Base-by-base conservation (phyloP, 2,797 vertebrate genomes). In the Enteromius unitaeniatus region DNA sequence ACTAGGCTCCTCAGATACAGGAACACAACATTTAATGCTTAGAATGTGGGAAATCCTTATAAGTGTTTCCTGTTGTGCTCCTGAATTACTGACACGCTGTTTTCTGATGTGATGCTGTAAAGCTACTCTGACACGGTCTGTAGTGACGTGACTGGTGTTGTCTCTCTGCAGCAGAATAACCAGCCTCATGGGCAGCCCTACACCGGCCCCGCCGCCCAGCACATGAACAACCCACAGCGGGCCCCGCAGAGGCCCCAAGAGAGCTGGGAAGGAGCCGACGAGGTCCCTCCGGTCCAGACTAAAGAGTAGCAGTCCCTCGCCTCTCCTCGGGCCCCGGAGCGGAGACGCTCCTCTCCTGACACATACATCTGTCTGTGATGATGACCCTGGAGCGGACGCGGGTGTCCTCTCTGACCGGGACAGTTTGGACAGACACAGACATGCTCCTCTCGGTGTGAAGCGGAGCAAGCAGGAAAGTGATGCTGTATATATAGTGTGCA, bases 401-500 rank as follows among this genome's bases (percentile, higher is more conserved):
- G 1, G 31, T 31, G 51, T 42, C 28, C 7, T 47, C 45, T 47
- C 13, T 14, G 45, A 47, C 45, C 45, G 45, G 45, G 45, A 47
- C 45, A 42, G 40, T 42, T 42, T 42, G 40, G 40, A 47, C 45
- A 15, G 45, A 47, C 13, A 47, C 40, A 85, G 95, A 95, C 95
- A 96, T 96, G 96, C 96, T 96, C 94, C 96, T 96, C 97, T 96
- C 10, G 55, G 53, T 40, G 45, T 76, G 96, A 94, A 60, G n/a
- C 55, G 10, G n/a, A 58, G 55, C 55, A 23, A 26, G n/a, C 96
- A 95, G 97, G 95, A 96, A 95, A 95, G 65, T 91, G 95, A 96
- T 95, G 97, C 45, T 47, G 96, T 99, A 97, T 99, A 98, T 95
- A 99, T 99, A 97, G 95, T 98, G 97, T 97, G 97, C 97, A 97